phyloP scores from a whole-genome alignment of 1,140 invertebrate genomes.

The Drosophila erecta region DNA sequence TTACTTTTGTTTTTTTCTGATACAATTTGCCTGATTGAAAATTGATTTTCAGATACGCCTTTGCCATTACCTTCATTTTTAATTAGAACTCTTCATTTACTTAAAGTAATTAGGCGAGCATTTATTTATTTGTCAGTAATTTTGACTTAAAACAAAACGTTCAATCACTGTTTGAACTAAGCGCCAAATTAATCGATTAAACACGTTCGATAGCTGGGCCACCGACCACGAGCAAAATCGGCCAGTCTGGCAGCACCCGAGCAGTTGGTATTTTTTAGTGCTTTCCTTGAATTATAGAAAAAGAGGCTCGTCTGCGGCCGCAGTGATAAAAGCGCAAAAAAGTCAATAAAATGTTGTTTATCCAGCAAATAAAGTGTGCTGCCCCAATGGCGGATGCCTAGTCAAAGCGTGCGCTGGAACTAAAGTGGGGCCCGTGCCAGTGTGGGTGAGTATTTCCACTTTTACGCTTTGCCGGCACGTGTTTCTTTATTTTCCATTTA shows the following conservation, averaged over 20 bases:
- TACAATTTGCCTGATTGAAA: too few relatives aligned
- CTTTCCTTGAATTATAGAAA: neutral
- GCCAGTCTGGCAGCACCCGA: constrained; percentile 10
- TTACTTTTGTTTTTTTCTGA: too few relatives aligned
- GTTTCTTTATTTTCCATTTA: neutral
- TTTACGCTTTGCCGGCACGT: constrained; percentile 2
- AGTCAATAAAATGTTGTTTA: constrained; percentile 24
- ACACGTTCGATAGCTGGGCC: neutral
- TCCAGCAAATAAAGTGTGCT: constrained; percentile 23
- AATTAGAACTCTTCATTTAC: too few relatives aligned
- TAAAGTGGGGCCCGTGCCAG: constrained; percentile 6
- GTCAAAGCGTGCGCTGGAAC: neutral
- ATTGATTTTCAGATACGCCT: too few relatives aligned
- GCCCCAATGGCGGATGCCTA: constrained; percentile 14
- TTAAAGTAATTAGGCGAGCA: too few relatives aligned
- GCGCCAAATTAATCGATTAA: neutral
- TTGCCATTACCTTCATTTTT: too few relatives aligned
- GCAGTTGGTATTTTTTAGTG: constrained; percentile 5
- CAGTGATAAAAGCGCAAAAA: constrained; percentile 17
- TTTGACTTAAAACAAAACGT: too few relatives aligned
- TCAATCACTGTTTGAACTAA: neutral
- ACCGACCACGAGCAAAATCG: neutral
- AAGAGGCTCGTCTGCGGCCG: constrained; percentile 31
- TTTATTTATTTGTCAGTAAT: too few relatives aligned
- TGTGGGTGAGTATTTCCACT: constrained; percentile 7